These are phyloP conservation scores for Trematomus loennbergii DNA, from an alignment of 2,113 vertebrate genomes.

Conservation along the genomic window DNA sequence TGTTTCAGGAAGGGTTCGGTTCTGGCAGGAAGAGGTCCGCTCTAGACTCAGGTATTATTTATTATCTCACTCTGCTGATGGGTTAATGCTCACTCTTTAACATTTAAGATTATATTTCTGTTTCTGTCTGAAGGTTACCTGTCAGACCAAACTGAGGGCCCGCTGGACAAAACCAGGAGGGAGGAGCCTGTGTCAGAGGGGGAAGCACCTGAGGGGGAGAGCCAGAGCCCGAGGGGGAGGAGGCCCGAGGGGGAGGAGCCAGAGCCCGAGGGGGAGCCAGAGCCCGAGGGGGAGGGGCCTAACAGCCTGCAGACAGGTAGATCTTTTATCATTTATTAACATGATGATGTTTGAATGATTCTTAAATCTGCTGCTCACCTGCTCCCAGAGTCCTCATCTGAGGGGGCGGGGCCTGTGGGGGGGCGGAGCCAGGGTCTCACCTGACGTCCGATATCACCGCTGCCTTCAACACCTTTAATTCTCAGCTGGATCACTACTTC, in stretches of 20 bases:
- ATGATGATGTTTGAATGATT: too few relatives aligned
- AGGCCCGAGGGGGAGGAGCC: too few relatives aligned
- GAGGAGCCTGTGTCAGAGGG: neutral
- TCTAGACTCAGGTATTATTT: conserved; percentile 58
- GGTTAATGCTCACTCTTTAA: too few relatives aligned
- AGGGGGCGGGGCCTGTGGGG: conserved; percentile 18
- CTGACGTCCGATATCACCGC: conserved; percentile 70
- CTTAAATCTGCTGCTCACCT: conserved; percentile 7
- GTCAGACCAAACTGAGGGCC: conserved; percentile 41
- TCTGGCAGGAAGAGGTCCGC: conserved; percentile 37
- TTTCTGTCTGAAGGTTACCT: conserved; percentile 47
- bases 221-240: too few relatives aligned
- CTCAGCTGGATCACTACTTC: conserved; percentile 82
- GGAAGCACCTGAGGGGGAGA: too few relatives aligned
- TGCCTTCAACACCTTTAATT: conserved; percentile 84
- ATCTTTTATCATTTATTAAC: too few relatives aligned
- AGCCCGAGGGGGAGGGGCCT: too few relatives aligned
- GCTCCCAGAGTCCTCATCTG: conserved; percentile 2
- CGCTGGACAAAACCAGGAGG: neutral
- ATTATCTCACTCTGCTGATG: too few relatives aligned
- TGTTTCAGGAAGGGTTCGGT: conserved; percentile 11
- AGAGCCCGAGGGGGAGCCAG: too few relatives aligned
- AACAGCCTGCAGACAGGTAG: too few relatives aligned
- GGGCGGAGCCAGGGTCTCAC: conserved; percentile 41
- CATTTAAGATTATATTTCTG: too few relatives aligned